These are phyloP conservation scores for Petrocephalus zakoni DNA, from an alignment of 2,113 vertebrate genomes.

Conservation along the genomic window DNA sequence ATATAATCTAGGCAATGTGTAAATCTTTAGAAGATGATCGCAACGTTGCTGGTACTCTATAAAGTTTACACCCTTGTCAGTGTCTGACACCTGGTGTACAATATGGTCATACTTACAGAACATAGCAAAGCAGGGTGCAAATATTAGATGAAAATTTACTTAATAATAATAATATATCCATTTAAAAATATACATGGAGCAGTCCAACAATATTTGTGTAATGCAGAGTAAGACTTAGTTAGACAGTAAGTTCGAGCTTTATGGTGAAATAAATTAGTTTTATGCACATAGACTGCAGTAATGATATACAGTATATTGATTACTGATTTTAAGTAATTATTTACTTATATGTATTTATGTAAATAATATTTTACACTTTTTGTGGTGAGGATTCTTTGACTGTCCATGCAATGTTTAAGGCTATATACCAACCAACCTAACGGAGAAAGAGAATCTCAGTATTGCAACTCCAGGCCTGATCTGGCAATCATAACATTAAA, in stretches of 20 bases:
- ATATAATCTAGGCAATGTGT: not conserved
- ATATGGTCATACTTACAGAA: not conserved
- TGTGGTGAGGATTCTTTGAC: not conserved
- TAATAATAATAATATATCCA: not conserved
- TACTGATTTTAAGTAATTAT: not conserved
- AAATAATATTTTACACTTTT: conserved; percentile 11
- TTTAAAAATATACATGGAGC: conserved; percentile 1
- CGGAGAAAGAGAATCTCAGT: conserved; percentile 7
- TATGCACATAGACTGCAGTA: not conserved
- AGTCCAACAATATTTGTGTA: not conserved
- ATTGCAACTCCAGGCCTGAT: conserved; percentile 17
- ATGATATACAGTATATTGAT: conserved; percentile 6
- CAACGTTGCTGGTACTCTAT: not conserved
- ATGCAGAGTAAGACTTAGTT: not conserved
- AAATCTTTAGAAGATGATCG: not conserved
- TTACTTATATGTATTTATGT: not conserved
- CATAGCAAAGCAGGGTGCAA: not conserved
- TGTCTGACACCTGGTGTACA: not conserved
- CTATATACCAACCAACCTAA: conserved; percentile 10
- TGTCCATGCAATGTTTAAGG: conserved; percentile 19
- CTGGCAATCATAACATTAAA: conserved; percentile 7
- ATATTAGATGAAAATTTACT: not conserved
- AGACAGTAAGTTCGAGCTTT: not conserved
- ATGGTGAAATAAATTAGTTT: not conserved
- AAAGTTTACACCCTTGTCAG: not conserved